Conservation (phyloP, 2,113 vertebrate genomes). For the Gorsachius goisagi region DNA sequence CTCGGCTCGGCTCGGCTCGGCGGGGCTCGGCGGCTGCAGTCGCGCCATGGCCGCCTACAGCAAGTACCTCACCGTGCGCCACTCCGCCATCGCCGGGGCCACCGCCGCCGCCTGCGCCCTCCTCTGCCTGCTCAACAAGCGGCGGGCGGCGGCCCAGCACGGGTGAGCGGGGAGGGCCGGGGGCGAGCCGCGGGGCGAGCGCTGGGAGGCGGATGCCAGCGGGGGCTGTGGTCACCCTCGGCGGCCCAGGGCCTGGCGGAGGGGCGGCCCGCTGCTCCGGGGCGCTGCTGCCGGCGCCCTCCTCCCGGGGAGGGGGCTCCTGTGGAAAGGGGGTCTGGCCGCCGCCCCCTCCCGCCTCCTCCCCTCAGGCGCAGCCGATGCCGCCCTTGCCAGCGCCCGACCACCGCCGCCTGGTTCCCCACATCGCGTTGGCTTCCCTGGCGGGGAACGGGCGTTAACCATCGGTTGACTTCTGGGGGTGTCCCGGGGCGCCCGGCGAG, state of each 20-base stretch:
- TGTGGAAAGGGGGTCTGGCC: neutral
- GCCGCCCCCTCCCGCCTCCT: too few species aligned
- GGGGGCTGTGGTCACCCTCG: neutral
- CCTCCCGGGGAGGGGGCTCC: neutral
- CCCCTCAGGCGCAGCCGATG: accelerated
- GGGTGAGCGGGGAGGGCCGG: slow-evolving; percentile 64
- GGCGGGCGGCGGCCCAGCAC: slow-evolving; percentile 64
- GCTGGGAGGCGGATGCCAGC: neutral
- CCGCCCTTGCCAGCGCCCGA: accelerated
- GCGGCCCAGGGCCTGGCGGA: neutral
- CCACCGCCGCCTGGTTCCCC: neutral
- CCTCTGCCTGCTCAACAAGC: slow-evolving; percentile 78
- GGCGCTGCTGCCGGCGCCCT: neutral
- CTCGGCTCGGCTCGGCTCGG: neutral
- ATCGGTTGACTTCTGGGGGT: neutral
- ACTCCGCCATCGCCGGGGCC: slow-evolving; percentile 84
- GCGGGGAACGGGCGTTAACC: accelerated
- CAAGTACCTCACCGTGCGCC: slow-evolving; percentile 87
- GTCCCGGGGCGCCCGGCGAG: neutral
- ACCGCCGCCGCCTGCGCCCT: slow-evolving; percentile 80
- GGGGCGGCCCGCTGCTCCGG: accelerated
- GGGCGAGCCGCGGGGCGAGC: neutral
- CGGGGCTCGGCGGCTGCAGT: neutral
- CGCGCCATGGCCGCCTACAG: slow-evolving; percentile 88
- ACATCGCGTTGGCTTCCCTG: accelerated